A percentile compares a stretch with the other conserved stretches of the same genome.
Conservation (phyloP, 2,888 invertebrate genomes). For the Eupithecia abbreviata region DNA sequence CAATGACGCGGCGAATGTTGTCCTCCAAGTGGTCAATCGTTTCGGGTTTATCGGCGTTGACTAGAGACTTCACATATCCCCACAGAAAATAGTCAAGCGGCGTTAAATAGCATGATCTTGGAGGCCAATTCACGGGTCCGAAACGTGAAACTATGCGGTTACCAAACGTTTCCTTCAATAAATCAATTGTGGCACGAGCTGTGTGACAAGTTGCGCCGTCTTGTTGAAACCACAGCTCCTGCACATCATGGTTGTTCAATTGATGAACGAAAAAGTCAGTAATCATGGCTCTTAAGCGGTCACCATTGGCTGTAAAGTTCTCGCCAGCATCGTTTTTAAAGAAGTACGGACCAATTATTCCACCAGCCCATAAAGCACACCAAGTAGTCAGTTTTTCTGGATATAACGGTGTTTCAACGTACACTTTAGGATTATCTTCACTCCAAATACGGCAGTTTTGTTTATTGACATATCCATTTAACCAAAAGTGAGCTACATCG, state of each 20-base stretch:
- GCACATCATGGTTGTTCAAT: too few relatives aligned
- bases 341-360: too few relatives aligned
- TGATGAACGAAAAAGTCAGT: too few relatives aligned
- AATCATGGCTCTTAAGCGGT: too few relatives aligned
- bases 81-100: not conserved
- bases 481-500: too few relatives aligned
- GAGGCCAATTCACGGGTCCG: not conserved
- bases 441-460: slow-evolving; percentile 13
- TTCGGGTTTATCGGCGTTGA: slow-evolving; percentile 41
- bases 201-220: slow-evolving; percentile 50
- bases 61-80: not conserved
- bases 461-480: too few relatives aligned
- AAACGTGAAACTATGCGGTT: not conserved
- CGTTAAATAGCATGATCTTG: not conserved
- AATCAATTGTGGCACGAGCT: slow-evolving; percentile 48
- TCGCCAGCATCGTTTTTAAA: too few relatives aligned
- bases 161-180: slow-evolving; percentile 38
- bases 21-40: slow-evolving; percentile 44
- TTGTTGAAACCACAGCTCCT: too few relatives aligned
- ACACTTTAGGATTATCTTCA: slow-evolving; percentile 26
- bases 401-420: too few relatives aligned
- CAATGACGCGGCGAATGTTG: slow-evolving; percentile 38
- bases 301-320: too few relatives aligned
- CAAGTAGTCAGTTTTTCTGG: too few relatives aligned
- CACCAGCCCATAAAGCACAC: too few relatives aligned